Evolutionary conservation across 2,113 vertebrate genomes (phyloP).

Genomic region (Tupaia chinensis): DNA sequence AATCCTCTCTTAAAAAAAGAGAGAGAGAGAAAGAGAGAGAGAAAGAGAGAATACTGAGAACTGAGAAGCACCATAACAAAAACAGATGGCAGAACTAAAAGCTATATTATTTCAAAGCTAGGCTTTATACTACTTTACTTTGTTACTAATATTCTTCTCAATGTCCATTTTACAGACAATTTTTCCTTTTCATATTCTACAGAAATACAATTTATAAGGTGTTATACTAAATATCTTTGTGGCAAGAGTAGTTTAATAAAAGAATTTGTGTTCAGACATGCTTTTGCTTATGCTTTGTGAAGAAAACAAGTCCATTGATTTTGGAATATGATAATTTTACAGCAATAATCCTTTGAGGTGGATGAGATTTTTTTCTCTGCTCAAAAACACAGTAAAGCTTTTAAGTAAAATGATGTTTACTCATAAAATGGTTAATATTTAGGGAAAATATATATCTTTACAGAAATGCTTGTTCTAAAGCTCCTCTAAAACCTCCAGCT

Average conservation of each 20-base stretch:
- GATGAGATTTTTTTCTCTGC: background rate
- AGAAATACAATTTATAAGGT: background rate
- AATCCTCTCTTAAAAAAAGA: no score
- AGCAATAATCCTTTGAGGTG: background rate
- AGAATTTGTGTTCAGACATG: conserved; percentile 22
- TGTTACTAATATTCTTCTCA: conserved; percentile 1
- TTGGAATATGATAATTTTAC: conserved; percentile 57
- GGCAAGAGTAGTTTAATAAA: conserved; percentile 10
- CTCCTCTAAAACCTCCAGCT: background rate
- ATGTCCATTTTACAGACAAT: background rate
- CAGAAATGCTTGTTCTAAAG: background rate
- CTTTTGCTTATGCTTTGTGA: background rate
- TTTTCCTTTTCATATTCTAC: conserved; percentile 31
- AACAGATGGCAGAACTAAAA: conserved; percentile 30
- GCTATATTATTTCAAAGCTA: conserved; percentile 26
- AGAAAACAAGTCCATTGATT: conserved; percentile 48
- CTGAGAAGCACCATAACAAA: conserved; percentile 55
- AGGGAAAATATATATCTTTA: background rate
- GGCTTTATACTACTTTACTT: background rate
- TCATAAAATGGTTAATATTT: conserved; percentile 30
- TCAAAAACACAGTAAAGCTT: background rate
- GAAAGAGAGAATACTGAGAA: conserved; percentile 62
- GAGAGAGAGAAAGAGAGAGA: background rate
- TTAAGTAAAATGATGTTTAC: background rate
- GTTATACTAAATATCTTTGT: background rate